phyloP scores from a whole-genome alignment of 2,888 invertebrate species.

The Anagyrus pseudococci region DNA sequence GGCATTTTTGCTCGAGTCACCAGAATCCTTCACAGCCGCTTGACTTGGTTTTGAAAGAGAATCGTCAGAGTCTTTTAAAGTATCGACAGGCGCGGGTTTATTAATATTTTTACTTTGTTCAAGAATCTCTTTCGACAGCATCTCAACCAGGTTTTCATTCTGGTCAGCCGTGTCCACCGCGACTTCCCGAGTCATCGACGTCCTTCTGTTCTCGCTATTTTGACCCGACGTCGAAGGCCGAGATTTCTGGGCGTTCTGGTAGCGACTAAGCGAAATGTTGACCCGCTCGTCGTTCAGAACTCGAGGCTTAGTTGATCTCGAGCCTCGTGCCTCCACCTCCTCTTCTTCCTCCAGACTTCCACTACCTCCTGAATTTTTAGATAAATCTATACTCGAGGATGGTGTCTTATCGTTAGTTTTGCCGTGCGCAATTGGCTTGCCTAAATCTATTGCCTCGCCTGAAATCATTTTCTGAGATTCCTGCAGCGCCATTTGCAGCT shows the following conservation, averaged over 20 bases:
- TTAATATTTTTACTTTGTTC: slow-evolving; percentile 54
- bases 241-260: slow-evolving; percentile 33
- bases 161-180: slow-evolving; percentile 1
- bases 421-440: slow-evolving; percentile 9
- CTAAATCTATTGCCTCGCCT: slow-evolving; percentile 31
- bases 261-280: slow-evolving; percentile 46
- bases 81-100: slow-evolving; percentile 38
- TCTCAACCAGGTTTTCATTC: slow-evolving; percentile 49
- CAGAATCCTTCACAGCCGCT: slow-evolving; percentile 8
- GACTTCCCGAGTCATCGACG: background rate
- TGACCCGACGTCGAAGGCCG: background rate
- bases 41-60: slow-evolving; percentile 35
- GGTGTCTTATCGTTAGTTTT: slow-evolving; percentile 21
- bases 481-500: slow-evolving; percentile 49
- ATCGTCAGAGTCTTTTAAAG: slow-evolving; percentile 37
- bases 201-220: background rate
- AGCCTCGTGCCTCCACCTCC: background rate
- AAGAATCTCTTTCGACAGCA: slow-evolving; percentile 54
- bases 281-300: slow-evolving; percentile 51
- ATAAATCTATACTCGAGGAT: slow-evolving; percentile 25
- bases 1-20: slow-evolving; percentile 6
- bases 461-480: slow-evolving; percentile 53
- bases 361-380: slow-evolving; percentile 36
- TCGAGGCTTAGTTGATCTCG: slow-evolving; percentile 43
- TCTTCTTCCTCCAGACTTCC: slow-evolving; percentile 34